Evolutionary conservation across 1,140 invertebrate species (phyloP), one percentile per base, ranked within the genome.

Genomic region (Scaptomyza montana): DNA sequence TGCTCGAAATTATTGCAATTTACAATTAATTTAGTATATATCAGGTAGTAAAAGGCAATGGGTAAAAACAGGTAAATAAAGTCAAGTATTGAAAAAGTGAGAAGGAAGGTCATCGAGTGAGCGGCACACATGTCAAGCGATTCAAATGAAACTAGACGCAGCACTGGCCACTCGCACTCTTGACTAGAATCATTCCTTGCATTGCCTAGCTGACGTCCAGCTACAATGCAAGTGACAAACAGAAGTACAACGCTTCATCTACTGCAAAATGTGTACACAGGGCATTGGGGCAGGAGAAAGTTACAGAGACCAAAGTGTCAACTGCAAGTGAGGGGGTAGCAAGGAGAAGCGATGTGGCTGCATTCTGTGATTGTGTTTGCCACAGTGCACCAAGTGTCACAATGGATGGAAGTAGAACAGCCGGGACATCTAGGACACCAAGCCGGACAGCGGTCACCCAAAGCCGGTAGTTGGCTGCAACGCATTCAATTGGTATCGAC

Each of bases 401-500:
- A 86, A 86, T 86, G 66, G 78, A 74, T 72, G 74, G 80, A 21
- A 74, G 33, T 39, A 12, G 72, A 41, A 70, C 67, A 46, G 25
- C 43, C 41, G 25, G 49, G 54, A 64, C 49, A 25, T 30, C 45
- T 36, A 16, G 46, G 10, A 43, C 41, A 59, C 30, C 3, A 33
- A 33, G 53, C 47, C 28, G 65, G 67, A 74, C 62, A 66, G 16
- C 30, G 61, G 56, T 36, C 57, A 56, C 25, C 46, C 64, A 16
- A 30, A 63, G 39, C 61, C 61, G 67, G 64, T 76, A 78, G 82
- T 87, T 86, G 82, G 84, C 73, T 63, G 75, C 79, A 87, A 78
- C 78, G 70, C 79, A 82, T 87, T 89, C 79, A 87, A 87, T 87
- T 87, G 84, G 74, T 82, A 89, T 89, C 79, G 79, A 87, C 79